Percentiles rank a stretch among this genome's conserved stretches.
Evolutionary conservation across 2,888 invertebrate genomes (phyloP).

Genomic region (Petrolisthes cinctipes): DNA sequence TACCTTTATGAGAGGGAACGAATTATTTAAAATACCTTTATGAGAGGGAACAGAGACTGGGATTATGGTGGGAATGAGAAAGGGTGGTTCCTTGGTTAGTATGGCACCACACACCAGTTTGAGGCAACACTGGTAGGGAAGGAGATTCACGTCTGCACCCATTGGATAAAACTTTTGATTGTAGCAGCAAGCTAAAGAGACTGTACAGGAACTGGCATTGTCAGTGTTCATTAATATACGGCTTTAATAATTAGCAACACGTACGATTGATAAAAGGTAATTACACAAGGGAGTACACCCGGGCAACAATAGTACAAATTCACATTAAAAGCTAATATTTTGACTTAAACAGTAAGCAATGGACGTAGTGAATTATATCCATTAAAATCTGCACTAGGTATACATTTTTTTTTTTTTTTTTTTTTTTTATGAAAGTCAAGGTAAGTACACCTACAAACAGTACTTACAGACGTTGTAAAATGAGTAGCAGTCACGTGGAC

Average conservation of each 20-base stretch:
- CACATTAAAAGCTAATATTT: too few species aligned
- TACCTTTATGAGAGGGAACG: neutral
- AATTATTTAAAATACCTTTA: too few species aligned
- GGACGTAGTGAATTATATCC: too few species aligned
- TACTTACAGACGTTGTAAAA: too few species aligned
- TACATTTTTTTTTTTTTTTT: neutral
- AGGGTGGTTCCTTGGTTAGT: neutral
- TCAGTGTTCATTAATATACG: too few species aligned
- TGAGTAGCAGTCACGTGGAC: neutral
- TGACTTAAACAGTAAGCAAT: too few species aligned
- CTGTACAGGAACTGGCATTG: too few species aligned
- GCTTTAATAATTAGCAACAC: too few species aligned
- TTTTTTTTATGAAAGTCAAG: neutral
- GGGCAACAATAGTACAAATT: too few species aligned
- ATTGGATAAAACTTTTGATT: neutral
- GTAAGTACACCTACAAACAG: neutral
- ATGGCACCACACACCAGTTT: neutral
- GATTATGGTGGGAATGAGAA: neutral
- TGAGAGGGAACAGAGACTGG: neutral
- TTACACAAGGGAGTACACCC: too few species aligned
- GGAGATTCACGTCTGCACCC: neutral
- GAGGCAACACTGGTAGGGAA: neutral
- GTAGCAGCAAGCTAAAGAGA: neutral
- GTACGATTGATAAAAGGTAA: too few species aligned
- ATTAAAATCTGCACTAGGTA: neutral